Conservation (phyloP, 2,113 vertebrate species). For the Pardalotus punctatus region DNA sequence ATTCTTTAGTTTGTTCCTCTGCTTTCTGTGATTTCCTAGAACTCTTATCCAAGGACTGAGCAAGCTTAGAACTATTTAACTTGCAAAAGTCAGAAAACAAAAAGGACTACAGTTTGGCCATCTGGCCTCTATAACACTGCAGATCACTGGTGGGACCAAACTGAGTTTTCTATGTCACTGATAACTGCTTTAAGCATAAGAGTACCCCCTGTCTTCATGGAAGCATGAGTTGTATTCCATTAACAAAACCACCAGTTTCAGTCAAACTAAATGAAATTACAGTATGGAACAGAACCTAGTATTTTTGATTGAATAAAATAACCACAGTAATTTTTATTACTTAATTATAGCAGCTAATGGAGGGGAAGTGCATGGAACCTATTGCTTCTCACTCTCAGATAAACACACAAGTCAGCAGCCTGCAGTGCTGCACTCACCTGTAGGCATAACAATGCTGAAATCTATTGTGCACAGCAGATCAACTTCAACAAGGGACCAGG, state of each 20-base stretch:
- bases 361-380: neutral
- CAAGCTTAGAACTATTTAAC: neutral
- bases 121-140: neutral
- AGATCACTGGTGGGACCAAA: neutral
- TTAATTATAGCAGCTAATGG: neutral
- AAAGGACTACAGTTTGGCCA: neutral
- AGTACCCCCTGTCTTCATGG: neutral
- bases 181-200: neutral
- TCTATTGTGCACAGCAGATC: neutral
- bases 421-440: neutral
- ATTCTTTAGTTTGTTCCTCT: neutral
- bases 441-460: neutral
- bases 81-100: neutral
- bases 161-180: neutral
- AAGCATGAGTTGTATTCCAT: neutral
- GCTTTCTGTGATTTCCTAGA: neutral
- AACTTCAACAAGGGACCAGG: neutral
- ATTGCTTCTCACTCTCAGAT: neutral
- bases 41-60: neutral
- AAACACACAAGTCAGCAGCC: neutral
- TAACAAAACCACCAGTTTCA: neutral
- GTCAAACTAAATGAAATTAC: neutral
- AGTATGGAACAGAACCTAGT: neutral
- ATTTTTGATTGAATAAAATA: neutral
- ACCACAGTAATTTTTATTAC: neutral